Conservation (phyloP, 1,140 invertebrate genomes). For the Phenacoccus solenopsis region DNA sequence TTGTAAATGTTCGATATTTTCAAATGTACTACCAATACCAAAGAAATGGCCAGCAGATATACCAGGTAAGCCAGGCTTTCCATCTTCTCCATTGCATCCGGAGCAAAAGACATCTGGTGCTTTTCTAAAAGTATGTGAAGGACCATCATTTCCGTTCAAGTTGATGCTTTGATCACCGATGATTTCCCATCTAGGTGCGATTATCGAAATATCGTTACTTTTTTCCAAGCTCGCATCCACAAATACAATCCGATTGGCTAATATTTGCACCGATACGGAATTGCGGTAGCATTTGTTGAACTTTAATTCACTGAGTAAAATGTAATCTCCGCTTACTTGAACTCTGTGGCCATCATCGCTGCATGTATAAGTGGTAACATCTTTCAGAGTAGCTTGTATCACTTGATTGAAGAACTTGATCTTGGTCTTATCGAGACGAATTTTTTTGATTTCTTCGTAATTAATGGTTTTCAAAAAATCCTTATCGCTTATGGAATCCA, state of each 20-base stretch:
- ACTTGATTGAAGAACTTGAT: too few species aligned
- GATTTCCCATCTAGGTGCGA: slow-evolving; percentile 20
- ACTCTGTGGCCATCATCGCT: too few species aligned
- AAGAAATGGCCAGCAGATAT: slow-evolving; percentile 9
- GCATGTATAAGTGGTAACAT: too few species aligned
- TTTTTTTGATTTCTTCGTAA: too few species aligned
- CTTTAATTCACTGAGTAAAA: neutral
- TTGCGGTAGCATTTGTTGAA: neutral
- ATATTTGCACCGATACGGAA: neutral
- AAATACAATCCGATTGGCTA: neutral
- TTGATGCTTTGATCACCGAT: neutral
- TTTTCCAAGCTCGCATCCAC: neutral
- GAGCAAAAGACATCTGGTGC: neutral
- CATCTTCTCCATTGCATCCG: neutral
- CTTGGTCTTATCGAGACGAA: too few species aligned
- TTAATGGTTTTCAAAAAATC: too few species aligned
- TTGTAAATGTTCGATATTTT: neutral
- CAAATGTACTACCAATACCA: neutral
- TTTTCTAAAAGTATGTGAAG: neutral
- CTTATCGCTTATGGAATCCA: too few species aligned
- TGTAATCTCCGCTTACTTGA: neutral
- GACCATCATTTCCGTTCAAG: neutral
- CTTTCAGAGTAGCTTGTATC: too few species aligned
- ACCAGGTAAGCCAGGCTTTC: neutral
- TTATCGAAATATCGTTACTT: neutral